Conservation (phyloP, 2,797 vertebrate species). For the Lutjanus campechanus region DNA sequence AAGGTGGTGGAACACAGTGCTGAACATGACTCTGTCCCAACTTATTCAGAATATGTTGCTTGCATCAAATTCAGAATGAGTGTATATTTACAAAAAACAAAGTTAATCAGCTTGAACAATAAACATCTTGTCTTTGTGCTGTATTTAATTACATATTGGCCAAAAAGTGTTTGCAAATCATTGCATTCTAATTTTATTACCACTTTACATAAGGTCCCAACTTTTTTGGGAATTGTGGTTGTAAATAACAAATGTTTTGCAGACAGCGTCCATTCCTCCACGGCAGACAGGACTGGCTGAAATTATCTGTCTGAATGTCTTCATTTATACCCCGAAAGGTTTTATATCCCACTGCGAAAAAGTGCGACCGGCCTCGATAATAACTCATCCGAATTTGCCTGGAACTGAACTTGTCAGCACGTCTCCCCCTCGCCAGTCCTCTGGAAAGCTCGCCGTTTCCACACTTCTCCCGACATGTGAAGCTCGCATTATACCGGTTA, state of each 20-base stretch:
- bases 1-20: too few species aligned
- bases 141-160: too few species aligned
- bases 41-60: too few species aligned
- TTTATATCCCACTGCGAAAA: conserved; percentile 49
- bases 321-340: conserved; percentile 43
- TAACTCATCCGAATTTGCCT: conserved; percentile 68
- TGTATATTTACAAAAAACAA: too few species aligned
- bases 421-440: conserved; percentile 24
- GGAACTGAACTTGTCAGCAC: conserved; percentile 71
- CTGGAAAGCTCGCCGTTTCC: conserved; percentile 69
- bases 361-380: conserved; percentile 53
- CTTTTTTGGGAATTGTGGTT: too few species aligned
- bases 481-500: conserved; percentile 62
- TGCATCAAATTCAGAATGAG: too few species aligned
- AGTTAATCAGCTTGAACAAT: too few species aligned
- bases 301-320: conserved; percentile 51
- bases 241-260: conserved; percentile 9
- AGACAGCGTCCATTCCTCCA: conserved; percentile 12
- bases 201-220: too few species aligned
- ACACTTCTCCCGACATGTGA: conserved; percentile 51
- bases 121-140: too few species aligned
- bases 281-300: conserved; percentile 9
- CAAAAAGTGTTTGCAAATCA: too few species aligned
- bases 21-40: too few species aligned
- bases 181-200: too few species aligned